Evolutionary conservation across 1,140 invertebrate species (phyloP).

Genomic region (Temnothorax curvispinosus): DNA sequence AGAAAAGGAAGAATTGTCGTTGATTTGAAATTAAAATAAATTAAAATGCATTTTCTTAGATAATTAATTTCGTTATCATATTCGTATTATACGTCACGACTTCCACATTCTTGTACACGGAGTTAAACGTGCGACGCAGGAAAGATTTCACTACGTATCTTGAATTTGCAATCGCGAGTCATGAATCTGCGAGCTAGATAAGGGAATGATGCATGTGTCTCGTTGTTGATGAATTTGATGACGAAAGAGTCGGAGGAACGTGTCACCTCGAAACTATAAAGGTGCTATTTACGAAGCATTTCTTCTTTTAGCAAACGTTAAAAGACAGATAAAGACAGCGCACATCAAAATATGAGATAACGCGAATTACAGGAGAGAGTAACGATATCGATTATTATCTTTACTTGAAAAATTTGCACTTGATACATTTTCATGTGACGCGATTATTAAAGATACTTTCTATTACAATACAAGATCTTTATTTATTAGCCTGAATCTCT

Average conservation of each 20-base stretch:
- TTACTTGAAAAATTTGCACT: neutral
- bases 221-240: constrained; percentile 70
- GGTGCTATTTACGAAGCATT: constrained; percentile 54
- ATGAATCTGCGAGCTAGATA: constrained; percentile 81
- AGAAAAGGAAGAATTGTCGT: neutral
- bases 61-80: constrained; percentile 35
- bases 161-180: constrained; percentile 73
- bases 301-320: neutral
- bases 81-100: constrained; percentile 23
- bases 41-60: neutral
- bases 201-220: constrained; percentile 75
- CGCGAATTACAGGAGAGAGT: neutral
- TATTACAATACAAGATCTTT: neutral
- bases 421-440: neutral
- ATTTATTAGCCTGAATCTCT: neutral
- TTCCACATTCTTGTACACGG: neutral
- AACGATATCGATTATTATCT: neutral
- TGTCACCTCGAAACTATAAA: constrained; percentile 35
- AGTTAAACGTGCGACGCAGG: constrained; percentile 31
- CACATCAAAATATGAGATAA: neutral
- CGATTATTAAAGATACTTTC: neutral
- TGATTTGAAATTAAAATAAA: constrained; percentile 29
- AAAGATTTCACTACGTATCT: constrained; percentile 59
- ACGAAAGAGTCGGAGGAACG: constrained; percentile 73
- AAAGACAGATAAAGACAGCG: constrained; percentile 18